Percentiles rank a stretch among this genome's conserved stretches.
Evolutionary conservation across 2,113 vertebrate species (phyloP).

Genomic region (Indicator maculatus): DNA sequence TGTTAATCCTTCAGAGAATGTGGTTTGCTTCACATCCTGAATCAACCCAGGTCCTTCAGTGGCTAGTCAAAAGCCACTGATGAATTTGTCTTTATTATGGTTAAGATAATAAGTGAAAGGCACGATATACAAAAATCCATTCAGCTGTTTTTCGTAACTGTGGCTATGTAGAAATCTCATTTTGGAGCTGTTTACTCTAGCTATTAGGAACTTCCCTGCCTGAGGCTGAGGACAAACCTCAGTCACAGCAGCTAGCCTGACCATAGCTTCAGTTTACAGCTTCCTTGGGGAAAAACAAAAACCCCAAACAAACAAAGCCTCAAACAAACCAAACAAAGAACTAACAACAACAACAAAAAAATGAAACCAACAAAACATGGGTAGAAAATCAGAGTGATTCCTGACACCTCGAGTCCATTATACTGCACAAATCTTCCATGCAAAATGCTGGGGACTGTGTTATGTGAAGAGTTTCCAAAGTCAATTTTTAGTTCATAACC

Average conservation of each 20-base stretch:
- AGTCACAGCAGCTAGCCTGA: neutral
- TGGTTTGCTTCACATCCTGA: neutral
- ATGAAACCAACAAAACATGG: neutral
- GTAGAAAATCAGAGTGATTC: neutral
- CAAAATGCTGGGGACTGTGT: neutral
- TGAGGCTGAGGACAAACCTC: neutral
- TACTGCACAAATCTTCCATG: neutral
- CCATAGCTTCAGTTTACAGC: neutral
- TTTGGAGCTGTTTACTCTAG: neutral
- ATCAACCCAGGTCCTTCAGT: neutral
- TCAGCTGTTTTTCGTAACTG: neutral
- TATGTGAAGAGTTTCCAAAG: neutral
- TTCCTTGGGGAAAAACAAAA: neutral
- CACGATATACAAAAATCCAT: neutral
- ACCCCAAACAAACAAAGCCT: no score
- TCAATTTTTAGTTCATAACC: neutral
- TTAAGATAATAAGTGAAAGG: neutral
- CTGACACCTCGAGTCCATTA: neutral
- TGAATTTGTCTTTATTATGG: neutral
- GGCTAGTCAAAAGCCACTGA: neutral
- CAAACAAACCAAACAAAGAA: no score
- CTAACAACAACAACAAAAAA: no score
- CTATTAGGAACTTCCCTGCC: neutral
- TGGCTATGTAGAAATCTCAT: neutral
- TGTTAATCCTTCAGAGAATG: neutral